Conservation (phyloP, 2,113 vertebrate species). For the Columba janthina region DNA sequence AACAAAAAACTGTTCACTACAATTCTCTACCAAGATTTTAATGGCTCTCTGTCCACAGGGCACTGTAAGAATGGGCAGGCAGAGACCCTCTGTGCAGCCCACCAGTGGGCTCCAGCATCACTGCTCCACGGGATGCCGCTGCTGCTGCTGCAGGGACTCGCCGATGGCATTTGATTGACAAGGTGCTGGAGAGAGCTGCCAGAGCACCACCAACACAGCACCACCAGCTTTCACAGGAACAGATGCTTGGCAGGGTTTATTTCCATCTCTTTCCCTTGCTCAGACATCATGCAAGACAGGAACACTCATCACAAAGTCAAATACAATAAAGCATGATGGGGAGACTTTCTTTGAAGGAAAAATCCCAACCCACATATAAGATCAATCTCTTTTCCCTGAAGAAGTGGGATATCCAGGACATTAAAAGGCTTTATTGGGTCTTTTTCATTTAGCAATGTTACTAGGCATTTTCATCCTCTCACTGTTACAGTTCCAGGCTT, state of each 20-base stretch:
- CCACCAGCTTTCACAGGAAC: conserved; percentile 13
- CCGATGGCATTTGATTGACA: rapidly evolving
- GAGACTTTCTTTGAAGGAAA: not conserved
- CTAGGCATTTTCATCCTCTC: not conserved
- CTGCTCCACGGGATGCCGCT: not conserved
- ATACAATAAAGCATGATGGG: not conserved
- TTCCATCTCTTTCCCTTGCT: not conserved
- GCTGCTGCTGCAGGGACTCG: not conserved
- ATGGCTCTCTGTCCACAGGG: not conserved
- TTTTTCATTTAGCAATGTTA: not conserved
- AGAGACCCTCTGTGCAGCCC: not conserved
- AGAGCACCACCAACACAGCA: conserved; percentile 15
- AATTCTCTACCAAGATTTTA: not conserved
- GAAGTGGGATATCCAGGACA: not conserved
- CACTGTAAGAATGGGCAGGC: not conserved
- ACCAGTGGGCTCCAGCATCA: rapidly evolving
- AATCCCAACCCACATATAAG: not conserved
- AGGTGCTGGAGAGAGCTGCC: not conserved
- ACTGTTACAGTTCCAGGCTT: not conserved
- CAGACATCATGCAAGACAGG: not conserved
- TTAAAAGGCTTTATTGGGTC: not conserved
- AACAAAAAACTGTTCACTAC: rapidly evolving
- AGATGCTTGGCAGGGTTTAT: conserved; percentile 12
- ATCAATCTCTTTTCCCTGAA: not conserved
- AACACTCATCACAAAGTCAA: not conserved